Percentiles rank a stretch among this genome's conserved stretches.
Evolutionary conservation across 2,797 vertebrate genomes (phyloP).

Genomic region (Sebastes variabilis): DNA sequence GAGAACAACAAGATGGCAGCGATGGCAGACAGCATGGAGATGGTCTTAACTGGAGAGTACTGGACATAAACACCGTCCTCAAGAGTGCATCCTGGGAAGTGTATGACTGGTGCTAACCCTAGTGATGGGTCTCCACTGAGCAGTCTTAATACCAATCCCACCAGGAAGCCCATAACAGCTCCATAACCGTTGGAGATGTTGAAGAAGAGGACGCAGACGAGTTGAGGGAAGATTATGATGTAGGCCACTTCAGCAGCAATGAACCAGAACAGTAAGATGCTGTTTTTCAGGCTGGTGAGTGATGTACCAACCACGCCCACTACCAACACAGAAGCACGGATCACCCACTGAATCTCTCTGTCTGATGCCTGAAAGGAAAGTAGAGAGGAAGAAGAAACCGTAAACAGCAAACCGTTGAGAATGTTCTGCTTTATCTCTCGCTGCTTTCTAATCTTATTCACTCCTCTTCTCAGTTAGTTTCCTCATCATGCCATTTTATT

Average conservation of each 20-base stretch:
- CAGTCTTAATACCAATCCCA: conserved; percentile 10
- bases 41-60: not conserved
- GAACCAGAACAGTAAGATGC: conserved; percentile 69
- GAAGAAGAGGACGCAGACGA: conserved; percentile 76
- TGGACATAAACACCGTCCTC: no score
- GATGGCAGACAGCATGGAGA: conserved; percentile 69
- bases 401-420: not conserved
- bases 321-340: no score
- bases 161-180: conserved; percentile 6
- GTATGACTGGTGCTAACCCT: conserved; percentile 18
- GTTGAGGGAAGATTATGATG: conserved; percentile 75
- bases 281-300: conserved; percentile 21
- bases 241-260: conserved; percentile 70
- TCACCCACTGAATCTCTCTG: no score
- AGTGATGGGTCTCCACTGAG: conserved; percentile 37
- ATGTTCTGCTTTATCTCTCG: not conserved
- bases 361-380: no score
- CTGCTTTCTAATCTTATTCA: no score
- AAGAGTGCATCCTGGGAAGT: not conserved
- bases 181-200: conserved; percentile 72
- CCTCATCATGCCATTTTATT: no score
- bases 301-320: no score
- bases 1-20: conserved; percentile 49
- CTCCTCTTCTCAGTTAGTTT: no score
- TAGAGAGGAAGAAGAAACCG: not conserved